Evolutionary conservation across 2,888 invertebrate species (phyloP).

Genomic region (Apoda limacodes): DNA sequence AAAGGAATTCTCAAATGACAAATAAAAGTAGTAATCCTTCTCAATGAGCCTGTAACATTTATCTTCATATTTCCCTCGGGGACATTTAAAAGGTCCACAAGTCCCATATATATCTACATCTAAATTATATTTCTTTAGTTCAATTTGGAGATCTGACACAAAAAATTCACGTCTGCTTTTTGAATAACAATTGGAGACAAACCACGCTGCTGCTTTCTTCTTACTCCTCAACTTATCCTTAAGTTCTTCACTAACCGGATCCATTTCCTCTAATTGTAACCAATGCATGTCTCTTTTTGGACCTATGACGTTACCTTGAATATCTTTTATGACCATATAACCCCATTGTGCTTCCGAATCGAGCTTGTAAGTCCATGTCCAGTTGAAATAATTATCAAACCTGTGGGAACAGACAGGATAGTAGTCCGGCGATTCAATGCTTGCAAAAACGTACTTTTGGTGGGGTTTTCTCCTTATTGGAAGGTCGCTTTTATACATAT

Average conservation of each 20-base stretch:
- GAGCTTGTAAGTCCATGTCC: constrained; percentile 39
- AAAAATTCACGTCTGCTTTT: constrained; percentile 25
- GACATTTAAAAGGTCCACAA: constrained; percentile 25
- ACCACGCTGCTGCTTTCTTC: constrained; percentile 34
- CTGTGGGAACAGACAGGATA: constrained; percentile 28
- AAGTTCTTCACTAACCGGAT: constrained; percentile 23
- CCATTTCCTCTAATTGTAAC: constrained; percentile 27
- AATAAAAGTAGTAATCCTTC: constrained; percentile 38
- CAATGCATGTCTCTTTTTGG: constrained; percentile 29
- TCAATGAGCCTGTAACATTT: constrained; percentile 30
- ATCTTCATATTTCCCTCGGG: constrained; percentile 19
- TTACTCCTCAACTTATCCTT: constrained; percentile 22
- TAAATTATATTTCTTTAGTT: constrained; percentile 27
- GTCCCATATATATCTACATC: constrained; percentile 33
- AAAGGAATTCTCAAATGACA: constrained; percentile 45
- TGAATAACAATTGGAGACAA: constrained; percentile 37
- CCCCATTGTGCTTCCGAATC: constrained; percentile 34
- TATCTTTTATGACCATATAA: constrained; percentile 31
- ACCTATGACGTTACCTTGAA: constrained; percentile 24
- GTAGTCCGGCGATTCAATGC: constrained; percentile 34
- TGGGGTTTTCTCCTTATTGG: constrained; percentile 27
- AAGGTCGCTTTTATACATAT: constrained; percentile 11
- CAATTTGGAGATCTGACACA: constrained; percentile 23
- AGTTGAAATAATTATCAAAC: constrained; percentile 33
- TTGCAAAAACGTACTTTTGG: constrained; percentile 37